Percentiles rank a stretch among this genome's conserved stretches.
These are phyloP conservation scores for Labeo calbasu DNA, from an alignment of 2,797 vertebrate genomes.

Conservation along the genomic window DNA sequence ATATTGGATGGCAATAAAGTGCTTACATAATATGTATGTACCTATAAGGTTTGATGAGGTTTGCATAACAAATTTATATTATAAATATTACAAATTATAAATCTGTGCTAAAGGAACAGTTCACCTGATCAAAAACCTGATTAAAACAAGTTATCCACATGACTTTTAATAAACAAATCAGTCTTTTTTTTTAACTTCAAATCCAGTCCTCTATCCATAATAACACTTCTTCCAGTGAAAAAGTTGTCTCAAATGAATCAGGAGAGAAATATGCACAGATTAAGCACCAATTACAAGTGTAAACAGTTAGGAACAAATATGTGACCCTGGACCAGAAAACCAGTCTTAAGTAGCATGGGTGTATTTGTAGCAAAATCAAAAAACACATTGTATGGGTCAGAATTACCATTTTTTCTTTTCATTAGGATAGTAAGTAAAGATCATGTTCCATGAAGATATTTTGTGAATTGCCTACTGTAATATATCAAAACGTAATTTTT, in stretches of 20 bases:
- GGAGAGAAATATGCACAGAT: not conserved
- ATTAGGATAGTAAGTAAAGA: too few relatives aligned
- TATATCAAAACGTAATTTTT: too few relatives aligned
- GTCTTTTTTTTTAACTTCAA: not conserved
- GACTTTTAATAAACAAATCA: not conserved
- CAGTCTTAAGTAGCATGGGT: too few relatives aligned
- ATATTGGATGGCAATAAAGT: not conserved
- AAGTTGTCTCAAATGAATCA: not conserved
- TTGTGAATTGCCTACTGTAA: too few relatives aligned
- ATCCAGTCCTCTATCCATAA: not conserved
- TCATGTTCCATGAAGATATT: too few relatives aligned
- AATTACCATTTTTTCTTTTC: too few relatives aligned
- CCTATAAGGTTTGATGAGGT: not conserved
- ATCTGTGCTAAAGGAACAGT: not conserved
- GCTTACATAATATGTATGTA: not conserved
- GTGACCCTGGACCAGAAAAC: too few relatives aligned
- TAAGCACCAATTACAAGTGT: not conserved
- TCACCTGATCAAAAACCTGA: not conserved
- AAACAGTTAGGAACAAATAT: not conserved
- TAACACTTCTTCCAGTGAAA: not conserved
- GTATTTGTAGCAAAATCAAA: too few relatives aligned
- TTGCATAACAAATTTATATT: not conserved
- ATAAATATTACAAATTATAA: too few relatives aligned
- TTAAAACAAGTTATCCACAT: not conserved
- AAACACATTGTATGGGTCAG: too few relatives aligned